Evolutionary conservation across 2,113 vertebrate genomes (phyloP).

Genomic region (Lampris megalopsis): DNA sequence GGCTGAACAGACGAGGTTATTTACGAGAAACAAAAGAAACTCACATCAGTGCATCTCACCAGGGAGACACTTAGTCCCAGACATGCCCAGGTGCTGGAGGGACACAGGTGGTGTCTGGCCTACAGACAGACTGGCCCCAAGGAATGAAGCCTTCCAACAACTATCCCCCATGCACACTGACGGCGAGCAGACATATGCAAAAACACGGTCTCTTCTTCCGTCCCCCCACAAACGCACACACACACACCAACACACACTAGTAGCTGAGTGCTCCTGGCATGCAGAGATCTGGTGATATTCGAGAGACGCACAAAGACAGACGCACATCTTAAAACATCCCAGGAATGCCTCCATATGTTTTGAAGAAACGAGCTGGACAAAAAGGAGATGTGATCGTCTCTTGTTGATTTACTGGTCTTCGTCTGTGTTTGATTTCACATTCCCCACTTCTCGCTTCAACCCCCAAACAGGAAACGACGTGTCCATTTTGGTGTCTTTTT

Average conservation of each 20-base stretch:
- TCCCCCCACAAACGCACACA: neutral
- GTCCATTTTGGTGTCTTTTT: slow-evolving; percentile 35
- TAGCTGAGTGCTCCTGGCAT: slow-evolving; percentile 12
- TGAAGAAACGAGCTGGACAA: slow-evolving; percentile 19
- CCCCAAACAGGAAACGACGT: slow-evolving; percentile 26
- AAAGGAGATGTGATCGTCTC: slow-evolving; percentile 22
- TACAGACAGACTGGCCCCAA: neutral
- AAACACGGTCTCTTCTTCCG: neutral
- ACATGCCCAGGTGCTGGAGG: neutral
- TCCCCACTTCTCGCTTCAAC: neutral
- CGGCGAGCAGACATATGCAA: slow-evolving; percentile 22
- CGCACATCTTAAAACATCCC: slow-evolving; percentile 1
- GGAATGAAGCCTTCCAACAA: slow-evolving; percentile 19
- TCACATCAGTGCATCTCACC: neutral
- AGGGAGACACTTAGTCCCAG: neutral
- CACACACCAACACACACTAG: neutral
- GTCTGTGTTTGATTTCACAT: slow-evolving; percentile 31
- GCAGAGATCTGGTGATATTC: slow-evolving; percentile 23
- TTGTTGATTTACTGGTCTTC: neutral
- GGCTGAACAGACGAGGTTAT: slow-evolving; percentile 15
- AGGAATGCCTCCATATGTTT: slow-evolving; percentile 44
- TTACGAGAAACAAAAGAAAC: neutral
- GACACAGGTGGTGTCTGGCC: slow-evolving; percentile 7
- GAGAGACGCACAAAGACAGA: slow-evolving; percentile 1
- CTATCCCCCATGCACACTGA: slow-evolving; percentile 18